These are phyloP conservation scores for Eptesicus fuscus DNA, from an alignment of 2,113 vertebrate species.

Conservation along the genomic window DNA sequence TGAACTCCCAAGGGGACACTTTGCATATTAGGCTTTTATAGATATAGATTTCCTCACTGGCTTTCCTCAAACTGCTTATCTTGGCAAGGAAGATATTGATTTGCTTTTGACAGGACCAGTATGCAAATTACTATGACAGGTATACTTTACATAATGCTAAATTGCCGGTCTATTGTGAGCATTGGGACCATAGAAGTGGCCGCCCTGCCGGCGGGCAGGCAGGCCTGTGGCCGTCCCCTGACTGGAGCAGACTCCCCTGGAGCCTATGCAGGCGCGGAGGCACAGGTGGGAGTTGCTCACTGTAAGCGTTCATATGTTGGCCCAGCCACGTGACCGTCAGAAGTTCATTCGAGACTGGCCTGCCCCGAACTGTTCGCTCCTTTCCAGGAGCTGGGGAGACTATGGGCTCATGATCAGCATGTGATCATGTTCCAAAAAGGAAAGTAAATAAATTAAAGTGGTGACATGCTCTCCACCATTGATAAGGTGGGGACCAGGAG, in stretches of 20 bases:
- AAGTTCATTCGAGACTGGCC: not conserved
- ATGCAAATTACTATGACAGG: not conserved
- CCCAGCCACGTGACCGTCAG: not conserved
- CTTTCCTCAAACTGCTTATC: not conserved
- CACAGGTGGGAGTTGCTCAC: not conserved
- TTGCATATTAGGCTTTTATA: too few relatives aligned
- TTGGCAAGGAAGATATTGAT: not conserved
- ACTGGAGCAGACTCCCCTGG: not conserved
- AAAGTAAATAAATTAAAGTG: not conserved
- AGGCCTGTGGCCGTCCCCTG: not conserved
- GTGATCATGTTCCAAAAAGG: not conserved
- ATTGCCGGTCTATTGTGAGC: not conserved
- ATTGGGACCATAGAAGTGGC: not conserved
- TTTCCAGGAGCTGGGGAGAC: not conserved
- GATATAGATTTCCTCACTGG: not conserved
- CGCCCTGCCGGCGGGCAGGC: rapidly evolving
- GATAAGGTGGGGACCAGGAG: not conserved
- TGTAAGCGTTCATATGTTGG: rapidly evolving
- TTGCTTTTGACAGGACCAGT: not conserved
- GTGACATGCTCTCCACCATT: not conserved
- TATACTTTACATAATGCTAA: not conserved
- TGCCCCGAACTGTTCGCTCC: not conserved
- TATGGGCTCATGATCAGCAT: not conserved
- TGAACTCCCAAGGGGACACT: too few relatives aligned
- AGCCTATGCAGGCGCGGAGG: rapidly evolving